Evolutionary conservation across 2,113 vertebrate genomes (phyloP).

Genomic region (Melanerpes formicivorus): DNA sequence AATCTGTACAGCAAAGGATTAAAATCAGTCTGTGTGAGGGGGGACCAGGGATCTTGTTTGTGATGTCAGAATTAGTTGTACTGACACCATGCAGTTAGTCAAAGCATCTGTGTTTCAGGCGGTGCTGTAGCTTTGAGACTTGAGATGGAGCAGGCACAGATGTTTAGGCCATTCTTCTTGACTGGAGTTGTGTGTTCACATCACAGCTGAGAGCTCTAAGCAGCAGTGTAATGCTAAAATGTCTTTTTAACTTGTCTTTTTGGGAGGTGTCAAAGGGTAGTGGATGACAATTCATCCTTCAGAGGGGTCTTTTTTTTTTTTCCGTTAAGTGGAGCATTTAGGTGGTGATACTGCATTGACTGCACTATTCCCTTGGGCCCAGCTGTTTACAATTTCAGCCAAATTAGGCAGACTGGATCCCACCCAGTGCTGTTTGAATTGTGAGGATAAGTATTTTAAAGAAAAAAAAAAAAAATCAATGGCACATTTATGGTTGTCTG

Average conservation of each 20-base stretch:
- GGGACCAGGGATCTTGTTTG: neutral
- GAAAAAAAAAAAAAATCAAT: neutral
- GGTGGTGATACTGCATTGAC: neutral
- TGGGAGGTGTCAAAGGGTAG: neutral
- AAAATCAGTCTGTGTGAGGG: neutral
- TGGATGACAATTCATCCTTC: neutral
- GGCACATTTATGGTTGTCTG: neutral
- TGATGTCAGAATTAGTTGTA: neutral
- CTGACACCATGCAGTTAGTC: fast-evolving
- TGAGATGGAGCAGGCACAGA: neutral
- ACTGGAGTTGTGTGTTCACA: neutral
- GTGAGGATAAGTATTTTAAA: neutral
- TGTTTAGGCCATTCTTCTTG: neutral
- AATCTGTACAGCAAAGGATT: conserved; percentile 7
- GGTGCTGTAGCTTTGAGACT: neutral
- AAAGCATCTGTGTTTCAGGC: neutral
- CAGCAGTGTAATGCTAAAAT: neutral
- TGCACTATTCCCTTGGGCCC: neutral
- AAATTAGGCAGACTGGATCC: neutral
- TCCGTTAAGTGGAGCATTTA: neutral
- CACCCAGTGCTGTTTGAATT: neutral
- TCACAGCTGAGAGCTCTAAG: neutral
- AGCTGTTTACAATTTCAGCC: neutral
- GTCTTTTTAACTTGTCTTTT: neutral
- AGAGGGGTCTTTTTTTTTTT: neutral